Conservation (phyloP, 2,888 invertebrate species). For the Dendrolimus pini region DNA sequence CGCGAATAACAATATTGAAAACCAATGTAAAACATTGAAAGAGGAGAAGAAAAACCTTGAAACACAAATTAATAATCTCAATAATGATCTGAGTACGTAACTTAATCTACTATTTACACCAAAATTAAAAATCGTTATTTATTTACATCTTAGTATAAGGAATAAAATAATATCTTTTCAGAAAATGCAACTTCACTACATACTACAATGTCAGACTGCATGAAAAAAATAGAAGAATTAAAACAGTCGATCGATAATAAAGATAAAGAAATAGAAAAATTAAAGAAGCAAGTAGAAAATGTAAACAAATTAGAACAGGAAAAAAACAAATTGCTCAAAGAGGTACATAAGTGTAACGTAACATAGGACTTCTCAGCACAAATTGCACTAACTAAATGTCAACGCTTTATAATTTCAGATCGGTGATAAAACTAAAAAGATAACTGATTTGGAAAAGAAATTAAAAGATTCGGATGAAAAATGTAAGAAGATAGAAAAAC, state of each 20-base stretch:
- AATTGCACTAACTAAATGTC: neutral
- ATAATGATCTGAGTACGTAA: slow-evolving; percentile 76
- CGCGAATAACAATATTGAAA: slow-evolving; percentile 50
- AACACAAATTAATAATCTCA: slow-evolving; percentile 75
- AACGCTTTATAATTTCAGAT: slow-evolving; percentile 52
- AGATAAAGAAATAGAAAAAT: slow-evolving; percentile 78
- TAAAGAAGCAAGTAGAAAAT: slow-evolving; percentile 77
- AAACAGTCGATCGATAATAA: slow-evolving; percentile 80
- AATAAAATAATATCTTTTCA: slow-evolving; percentile 24
- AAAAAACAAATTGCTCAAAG: slow-evolving; percentile 76
- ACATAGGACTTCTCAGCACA: neutral
- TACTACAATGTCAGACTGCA: slow-evolving; percentile 70
- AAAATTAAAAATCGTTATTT: neutral
- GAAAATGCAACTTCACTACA: slow-evolving; percentile 74
- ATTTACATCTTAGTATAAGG: neutral
- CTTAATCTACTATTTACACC: neutral
- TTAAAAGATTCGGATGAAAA: slow-evolving; percentile 82
- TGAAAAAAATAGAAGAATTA: slow-evolving; percentile 79
- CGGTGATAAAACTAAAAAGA: slow-evolving; percentile 78
- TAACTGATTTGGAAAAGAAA: slow-evolving; percentile 80
- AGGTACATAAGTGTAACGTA: slow-evolving; percentile 47
- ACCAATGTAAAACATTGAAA: slow-evolving; percentile 74
- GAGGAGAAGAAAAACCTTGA: slow-evolving; percentile 80
- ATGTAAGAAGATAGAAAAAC: slow-evolving; percentile 75
- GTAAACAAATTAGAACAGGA: slow-evolving; percentile 68